phyloP scores from a whole-genome alignment of 2,113 vertebrate species.

The Mandrillus leucophaeus region DNA sequence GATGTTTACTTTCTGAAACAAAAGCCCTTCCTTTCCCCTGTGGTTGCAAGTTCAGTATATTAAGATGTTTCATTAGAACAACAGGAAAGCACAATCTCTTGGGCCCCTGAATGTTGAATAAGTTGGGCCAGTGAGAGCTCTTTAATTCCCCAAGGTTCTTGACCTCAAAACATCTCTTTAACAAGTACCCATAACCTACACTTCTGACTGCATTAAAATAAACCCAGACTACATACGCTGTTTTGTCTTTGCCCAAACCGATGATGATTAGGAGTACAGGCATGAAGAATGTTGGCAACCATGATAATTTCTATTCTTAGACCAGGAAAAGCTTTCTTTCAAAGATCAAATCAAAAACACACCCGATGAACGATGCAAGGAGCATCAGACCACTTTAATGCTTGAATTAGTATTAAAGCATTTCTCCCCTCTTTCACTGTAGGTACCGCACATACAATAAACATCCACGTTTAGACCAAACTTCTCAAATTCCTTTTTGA shows the following conservation, averaged over 20 bases:
- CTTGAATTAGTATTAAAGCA: background rate
- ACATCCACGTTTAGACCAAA: background rate
- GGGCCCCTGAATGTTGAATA: background rate
- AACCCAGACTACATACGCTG: background rate
- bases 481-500: background rate
- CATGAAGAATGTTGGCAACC: background rate
- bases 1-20: constrained; percentile 18
- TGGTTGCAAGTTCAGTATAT: background rate
- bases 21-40: background rate
- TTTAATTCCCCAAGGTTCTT: constrained; percentile 8
- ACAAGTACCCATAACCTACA: background rate
- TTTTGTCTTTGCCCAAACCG: background rate
- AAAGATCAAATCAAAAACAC: background rate
- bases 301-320: background rate
- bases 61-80: constrained; percentile 57
- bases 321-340: background rate
- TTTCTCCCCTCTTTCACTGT: background rate
- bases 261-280: background rate
- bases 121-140: background rate
- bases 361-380: background rate
- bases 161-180: constrained; percentile 36
- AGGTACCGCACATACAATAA: background rate
- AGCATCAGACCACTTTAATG: background rate
- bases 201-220: constrained; percentile 29
- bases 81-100: constrained; percentile 8